Evolutionary conservation across 2,888 invertebrate genomes (phyloP).

Genomic region (Drosophila tanythrix): DNA sequence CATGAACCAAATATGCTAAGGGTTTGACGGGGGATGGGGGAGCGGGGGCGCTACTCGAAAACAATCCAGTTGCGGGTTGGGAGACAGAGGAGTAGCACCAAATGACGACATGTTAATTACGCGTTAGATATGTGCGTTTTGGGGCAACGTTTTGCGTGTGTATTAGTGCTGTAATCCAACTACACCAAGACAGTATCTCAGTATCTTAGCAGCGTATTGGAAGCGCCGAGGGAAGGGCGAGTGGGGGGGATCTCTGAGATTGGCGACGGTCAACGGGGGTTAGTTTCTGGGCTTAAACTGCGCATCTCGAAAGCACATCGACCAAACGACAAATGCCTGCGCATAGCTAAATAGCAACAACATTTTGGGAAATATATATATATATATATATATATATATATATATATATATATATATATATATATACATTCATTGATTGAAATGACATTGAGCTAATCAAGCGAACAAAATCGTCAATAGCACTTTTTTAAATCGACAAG

Average conservation of each 20-base stretch:
- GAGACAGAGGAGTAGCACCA: neutral
- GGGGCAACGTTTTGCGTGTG: conserved; percentile 7
- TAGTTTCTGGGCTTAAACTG: conserved; percentile 32
- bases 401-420: neutral
- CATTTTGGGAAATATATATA: neutral
- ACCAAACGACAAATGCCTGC: conserved; percentile 8
- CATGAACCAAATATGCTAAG: conserved; percentile 20
- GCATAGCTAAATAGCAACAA: conserved; percentile 4
- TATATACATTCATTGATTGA: conserved; percentile 48
- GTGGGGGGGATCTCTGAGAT: neutral
- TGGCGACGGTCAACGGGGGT: conserved; percentile 9
- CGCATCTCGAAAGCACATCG: conserved; percentile 26
- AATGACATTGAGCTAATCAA: conserved; percentile 64
- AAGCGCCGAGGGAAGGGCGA: neutral
- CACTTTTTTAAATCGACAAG: conserved; percentile 7
- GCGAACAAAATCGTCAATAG: conserved; percentile 20
- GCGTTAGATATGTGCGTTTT: conserved; percentile 45
- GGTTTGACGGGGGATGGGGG: neutral
- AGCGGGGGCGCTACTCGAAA: no score
- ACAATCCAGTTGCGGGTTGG: neutral
- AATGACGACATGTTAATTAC: conserved; percentile 59
- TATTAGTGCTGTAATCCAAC: conserved; percentile 14
- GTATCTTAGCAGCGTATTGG: conserved; percentile 15
- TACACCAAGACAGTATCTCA: conserved; percentile 31
- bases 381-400: conserved; percentile 2